Percentiles rank a stretch among this genome's conserved stretches.
Conservation (phyloP, 2,888 invertebrate genomes). For the Pheosia gnoma region DNA sequence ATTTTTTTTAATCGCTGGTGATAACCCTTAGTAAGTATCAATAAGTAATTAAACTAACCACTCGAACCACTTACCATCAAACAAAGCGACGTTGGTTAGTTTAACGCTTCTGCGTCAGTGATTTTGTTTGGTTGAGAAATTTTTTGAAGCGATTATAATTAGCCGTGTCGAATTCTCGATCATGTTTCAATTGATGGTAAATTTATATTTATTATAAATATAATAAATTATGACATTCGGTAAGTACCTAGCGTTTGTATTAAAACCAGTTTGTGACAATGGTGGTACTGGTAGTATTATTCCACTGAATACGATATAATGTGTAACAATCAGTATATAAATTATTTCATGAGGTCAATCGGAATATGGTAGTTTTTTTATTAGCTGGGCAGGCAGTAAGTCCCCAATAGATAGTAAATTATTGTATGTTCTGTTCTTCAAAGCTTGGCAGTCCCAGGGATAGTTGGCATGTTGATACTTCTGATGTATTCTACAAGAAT, state of each 20-base stretch:
- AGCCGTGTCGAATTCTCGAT: constrained; percentile 38
- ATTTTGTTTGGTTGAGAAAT: constrained; percentile 41
- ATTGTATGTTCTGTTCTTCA: no score
- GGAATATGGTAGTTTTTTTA: no score
- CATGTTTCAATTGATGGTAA: constrained; percentile 36
- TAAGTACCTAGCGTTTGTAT: background rate
- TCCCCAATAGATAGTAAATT: no score
- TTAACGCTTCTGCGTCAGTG: constrained; percentile 29
- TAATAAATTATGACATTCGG: constrained; percentile 6
- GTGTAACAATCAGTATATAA: no score
- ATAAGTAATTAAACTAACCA: constrained; percentile 61
- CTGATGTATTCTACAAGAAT: no score
- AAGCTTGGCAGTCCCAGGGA: no score
- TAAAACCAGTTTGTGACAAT: background rate
- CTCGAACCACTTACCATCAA: constrained; percentile 48
- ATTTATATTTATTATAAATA: constrained; percentile 24
- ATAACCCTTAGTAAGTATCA: constrained; percentile 38
- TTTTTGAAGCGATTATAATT: constrained; percentile 30
- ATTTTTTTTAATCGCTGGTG: background rate
- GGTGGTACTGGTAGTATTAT: no score
- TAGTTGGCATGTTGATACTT: no score
- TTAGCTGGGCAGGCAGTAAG: no score
- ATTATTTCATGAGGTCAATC: no score
- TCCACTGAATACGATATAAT: no score
- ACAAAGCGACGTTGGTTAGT: constrained; percentile 45